A percentile compares a stretch with the other conserved stretches of the same genome.
Conservation (phyloP, 2,888 invertebrate species). For the Drosophila neotestacea region DNA sequence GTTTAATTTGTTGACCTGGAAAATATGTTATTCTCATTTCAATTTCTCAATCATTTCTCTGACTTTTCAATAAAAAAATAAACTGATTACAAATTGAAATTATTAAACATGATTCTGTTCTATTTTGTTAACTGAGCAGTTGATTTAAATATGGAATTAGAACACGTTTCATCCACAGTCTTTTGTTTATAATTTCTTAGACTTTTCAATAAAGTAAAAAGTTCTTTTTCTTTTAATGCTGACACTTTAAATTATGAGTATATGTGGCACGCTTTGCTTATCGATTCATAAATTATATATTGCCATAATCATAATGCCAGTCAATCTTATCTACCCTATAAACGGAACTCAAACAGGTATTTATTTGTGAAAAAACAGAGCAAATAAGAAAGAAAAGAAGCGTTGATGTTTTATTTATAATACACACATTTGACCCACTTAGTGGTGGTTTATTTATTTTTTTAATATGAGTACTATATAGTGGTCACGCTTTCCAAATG, state of each 20-base stretch:
- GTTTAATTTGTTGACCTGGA: too few relatives aligned
- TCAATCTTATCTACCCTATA: slow-evolving; percentile 43
- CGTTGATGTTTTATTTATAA: slow-evolving; percentile 37
- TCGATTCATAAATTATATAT: slow-evolving; percentile 31
- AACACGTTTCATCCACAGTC: too few relatives aligned
- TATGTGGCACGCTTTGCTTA: slow-evolving; percentile 45
- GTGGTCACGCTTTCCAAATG: slow-evolving; percentile 4
- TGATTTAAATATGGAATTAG: too few relatives aligned
- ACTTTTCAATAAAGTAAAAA: too few relatives aligned
- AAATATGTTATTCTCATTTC: background rate
- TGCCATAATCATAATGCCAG: slow-evolving; percentile 13
- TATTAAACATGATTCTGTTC: too few relatives aligned
- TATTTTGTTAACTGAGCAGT: too few relatives aligned
- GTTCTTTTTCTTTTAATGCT: slow-evolving; percentile 5
- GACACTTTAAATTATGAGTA: slow-evolving; percentile 1
- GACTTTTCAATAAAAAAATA: too few relatives aligned
- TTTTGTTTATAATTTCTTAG: background rate
- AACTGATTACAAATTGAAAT: too few relatives aligned
- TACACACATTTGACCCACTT: slow-evolving; percentile 51
- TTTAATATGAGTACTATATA: slow-evolving; percentile 15
- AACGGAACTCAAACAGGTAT: slow-evolving; percentile 2
- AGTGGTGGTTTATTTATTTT: slow-evolving; percentile 31
- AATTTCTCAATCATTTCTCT: too few relatives aligned
- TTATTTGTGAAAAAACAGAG: slow-evolving; percentile 15
- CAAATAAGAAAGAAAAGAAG: slow-evolving; percentile 8